Percentiles rank a stretch among this genome's conserved stretches.
Evolutionary conservation across 2,113 vertebrate species (phyloP).

Genomic region (Potamarius usumacintae): DNA sequence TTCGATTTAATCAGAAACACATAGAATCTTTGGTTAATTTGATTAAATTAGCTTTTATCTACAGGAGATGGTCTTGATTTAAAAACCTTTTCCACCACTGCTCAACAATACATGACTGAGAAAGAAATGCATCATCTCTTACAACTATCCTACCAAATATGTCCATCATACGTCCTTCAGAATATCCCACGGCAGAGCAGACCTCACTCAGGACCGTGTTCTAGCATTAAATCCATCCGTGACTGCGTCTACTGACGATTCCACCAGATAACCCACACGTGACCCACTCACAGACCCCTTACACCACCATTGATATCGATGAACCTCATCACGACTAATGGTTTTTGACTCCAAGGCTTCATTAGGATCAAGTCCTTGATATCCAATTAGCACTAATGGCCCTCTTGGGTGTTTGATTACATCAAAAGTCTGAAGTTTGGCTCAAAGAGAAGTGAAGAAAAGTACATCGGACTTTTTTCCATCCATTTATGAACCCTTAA

Average conservation of each 20-base stretch:
- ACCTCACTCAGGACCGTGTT: neutral
- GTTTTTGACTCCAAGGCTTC: slow-evolving; percentile 59
- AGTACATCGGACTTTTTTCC: neutral
- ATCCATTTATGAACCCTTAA: slow-evolving; percentile 15
- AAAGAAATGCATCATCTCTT: neutral
- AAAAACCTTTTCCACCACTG: neutral
- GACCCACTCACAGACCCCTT: slow-evolving; percentile 14
- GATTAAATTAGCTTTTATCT: neutral
- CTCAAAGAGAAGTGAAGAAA: slow-evolving; percentile 26
- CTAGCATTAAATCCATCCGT: neutral
- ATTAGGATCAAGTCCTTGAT: slow-evolving; percentile 57
- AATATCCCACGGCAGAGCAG: neutral
- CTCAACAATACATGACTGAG: neutral
- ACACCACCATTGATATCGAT: slow-evolving; percentile 43
- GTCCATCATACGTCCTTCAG: neutral
- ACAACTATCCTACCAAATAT: neutral
- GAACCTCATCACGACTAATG: slow-evolving; percentile 57
- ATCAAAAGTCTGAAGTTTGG: slow-evolving; percentile 57
- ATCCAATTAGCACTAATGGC: slow-evolving; percentile 65
- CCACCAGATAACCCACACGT: neutral
- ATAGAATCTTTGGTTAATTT: neutral
- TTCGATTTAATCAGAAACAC: neutral
- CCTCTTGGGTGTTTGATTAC: slow-evolving; percentile 68
- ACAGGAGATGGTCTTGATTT: neutral
- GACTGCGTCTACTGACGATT: neutral